Percentiles rank a stretch among this genome's conserved stretches.
Conservation (phyloP, 2,797 vertebrate species). For the Threskiornis aethiopicus region DNA sequence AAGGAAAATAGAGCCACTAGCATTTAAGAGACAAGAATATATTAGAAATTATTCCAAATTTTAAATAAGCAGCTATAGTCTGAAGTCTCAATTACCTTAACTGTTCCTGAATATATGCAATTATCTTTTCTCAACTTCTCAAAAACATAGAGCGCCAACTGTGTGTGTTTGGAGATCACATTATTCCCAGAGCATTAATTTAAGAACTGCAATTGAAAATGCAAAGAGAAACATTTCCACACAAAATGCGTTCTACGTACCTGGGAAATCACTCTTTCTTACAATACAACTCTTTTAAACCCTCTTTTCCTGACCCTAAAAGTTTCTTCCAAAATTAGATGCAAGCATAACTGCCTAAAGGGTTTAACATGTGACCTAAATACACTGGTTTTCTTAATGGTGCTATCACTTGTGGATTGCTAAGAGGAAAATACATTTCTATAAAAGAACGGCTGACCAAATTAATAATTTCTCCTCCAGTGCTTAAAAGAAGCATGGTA, state of each 20-base stretch:
- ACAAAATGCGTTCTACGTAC: neutral
- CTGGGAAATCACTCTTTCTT: neutral
- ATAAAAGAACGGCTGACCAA: conserved; percentile 10
- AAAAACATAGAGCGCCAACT: neutral
- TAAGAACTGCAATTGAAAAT: neutral
- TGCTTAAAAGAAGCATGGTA: neutral
- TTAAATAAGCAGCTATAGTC: neutral
- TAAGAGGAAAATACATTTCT: conserved; percentile 4
- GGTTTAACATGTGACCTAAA: conserved; percentile 27
- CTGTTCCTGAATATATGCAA: neutral
- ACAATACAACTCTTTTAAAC: neutral
- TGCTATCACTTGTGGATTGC: neutral
- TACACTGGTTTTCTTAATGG: neutral
- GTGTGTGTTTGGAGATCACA: neutral
- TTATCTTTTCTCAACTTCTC: neutral
- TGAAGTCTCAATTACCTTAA: neutral
- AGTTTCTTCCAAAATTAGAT: conserved; percentile 27
- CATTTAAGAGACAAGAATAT: neutral
- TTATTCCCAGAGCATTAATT: neutral
- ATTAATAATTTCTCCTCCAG: conserved; percentile 58
- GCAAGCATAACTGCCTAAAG: neutral
- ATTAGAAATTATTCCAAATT: neutral
- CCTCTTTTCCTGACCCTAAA: neutral
- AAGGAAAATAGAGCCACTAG: neutral
- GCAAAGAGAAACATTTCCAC: neutral